Evolutionary conservation across 2,797 vertebrate genomes (phyloP).

Genomic region (Eleutherodactylus coqui): DNA sequence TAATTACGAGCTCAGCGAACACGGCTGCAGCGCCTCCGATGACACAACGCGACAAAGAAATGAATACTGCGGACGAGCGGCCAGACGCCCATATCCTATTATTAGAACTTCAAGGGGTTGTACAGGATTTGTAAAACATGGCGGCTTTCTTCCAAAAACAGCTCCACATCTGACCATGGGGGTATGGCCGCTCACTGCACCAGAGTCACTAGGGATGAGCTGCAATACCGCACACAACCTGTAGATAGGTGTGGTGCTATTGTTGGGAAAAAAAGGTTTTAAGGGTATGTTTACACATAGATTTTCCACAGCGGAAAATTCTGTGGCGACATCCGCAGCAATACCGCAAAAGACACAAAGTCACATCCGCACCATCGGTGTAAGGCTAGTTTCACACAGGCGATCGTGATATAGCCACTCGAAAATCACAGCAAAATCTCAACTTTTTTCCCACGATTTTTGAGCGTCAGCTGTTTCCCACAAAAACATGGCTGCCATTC

Average conservation of each 20-base stretch:
- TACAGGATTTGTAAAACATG: background rate
- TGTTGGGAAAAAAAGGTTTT: too few species aligned
- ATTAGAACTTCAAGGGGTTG: background rate
- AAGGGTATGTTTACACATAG: too few species aligned
- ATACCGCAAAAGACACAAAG: too few species aligned
- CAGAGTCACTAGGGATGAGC: background rate
- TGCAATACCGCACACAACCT: background rate
- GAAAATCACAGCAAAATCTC: too few species aligned
- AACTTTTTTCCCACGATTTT: too few species aligned
- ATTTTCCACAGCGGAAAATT: too few species aligned
- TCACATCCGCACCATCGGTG: too few species aligned
- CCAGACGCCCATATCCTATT: background rate
- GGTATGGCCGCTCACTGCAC: background rate
- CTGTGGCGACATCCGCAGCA: too few species aligned
- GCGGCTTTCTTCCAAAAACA: background rate
- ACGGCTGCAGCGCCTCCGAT: background rate
- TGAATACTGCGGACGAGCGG: background rate
- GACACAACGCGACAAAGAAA: constrained; percentile 7
- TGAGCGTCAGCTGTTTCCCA: too few species aligned
- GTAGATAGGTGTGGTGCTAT: background rate
- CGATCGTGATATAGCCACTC: too few species aligned
- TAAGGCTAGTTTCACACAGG: too few species aligned
- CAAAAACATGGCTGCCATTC: too few species aligned
- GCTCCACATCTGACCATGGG: background rate
- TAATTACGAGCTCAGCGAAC: constrained; percentile 6